These are phyloP conservation scores for Lepus oiostolus DNA, from an alignment of 2,797 vertebrate species.

Conservation along the genomic window DNA sequence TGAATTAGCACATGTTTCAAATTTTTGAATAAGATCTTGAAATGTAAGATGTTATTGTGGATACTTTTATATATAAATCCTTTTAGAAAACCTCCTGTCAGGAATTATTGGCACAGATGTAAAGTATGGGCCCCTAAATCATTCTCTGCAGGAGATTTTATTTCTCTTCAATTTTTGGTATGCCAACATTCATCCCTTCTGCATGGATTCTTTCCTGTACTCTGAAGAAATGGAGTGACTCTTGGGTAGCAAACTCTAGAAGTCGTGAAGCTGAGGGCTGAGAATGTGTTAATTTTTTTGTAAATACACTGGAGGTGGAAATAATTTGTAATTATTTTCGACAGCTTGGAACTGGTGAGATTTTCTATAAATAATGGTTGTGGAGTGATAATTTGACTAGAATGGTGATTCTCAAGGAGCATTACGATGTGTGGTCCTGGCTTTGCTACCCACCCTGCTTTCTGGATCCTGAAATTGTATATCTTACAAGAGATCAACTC, in stretches of 20 bases:
- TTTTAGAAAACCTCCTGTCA: constrained; percentile 40
- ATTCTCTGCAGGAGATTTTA: neutral
- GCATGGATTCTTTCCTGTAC: neutral
- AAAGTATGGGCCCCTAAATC: neutral
- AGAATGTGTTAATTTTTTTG: constrained; percentile 49
- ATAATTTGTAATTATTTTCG: constrained; percentile 42
- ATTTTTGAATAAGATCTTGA: constrained; percentile 36
- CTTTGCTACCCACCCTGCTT: neutral
- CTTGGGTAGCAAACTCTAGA: neutral
- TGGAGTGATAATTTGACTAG: neutral
- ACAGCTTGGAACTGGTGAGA: neutral
- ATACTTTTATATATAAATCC: neutral
- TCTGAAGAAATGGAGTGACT: neutral
- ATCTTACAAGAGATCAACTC: constrained; percentile 57
- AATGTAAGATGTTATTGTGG: neutral
- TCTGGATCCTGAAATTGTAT: neutral
- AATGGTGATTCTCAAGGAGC: neutral
- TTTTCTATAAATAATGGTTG: constrained; percentile 50
- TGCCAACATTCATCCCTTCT: neutral
- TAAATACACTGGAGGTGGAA: constrained; percentile 31
- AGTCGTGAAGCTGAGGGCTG: neutral
- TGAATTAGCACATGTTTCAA: constrained; percentile 37
- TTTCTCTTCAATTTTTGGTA: neutral
- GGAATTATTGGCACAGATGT: neutral
- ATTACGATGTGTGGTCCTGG: neutral